phyloP scores from a whole-genome alignment of 2,797 vertebrate species.

The Pterois miles region DNA sequence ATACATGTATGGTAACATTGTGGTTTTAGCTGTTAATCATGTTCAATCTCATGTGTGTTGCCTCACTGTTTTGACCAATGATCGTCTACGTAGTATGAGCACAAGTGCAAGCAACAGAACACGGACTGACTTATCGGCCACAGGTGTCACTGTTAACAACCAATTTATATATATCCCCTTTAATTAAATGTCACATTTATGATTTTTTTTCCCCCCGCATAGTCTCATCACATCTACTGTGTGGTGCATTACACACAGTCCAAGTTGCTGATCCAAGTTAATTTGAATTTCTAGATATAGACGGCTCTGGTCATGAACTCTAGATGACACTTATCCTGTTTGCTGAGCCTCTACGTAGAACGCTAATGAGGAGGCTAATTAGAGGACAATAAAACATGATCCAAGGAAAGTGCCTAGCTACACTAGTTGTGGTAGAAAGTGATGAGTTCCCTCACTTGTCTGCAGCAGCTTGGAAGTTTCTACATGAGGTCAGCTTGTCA shows the following conservation, averaged over 20 bases:
- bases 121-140: too few relatives aligned
- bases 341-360: neutral
- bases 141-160: too few relatives aligned
- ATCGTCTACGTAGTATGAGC: too few relatives aligned
- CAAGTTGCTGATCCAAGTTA: neutral
- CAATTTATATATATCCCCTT: neutral
- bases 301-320: neutral
- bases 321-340: neutral
- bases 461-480: neutral
- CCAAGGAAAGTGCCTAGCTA: constrained; percentile 1
- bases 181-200: neutral
- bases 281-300: neutral
- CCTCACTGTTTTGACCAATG: too few relatives aligned
- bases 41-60: too few relatives aligned
- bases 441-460: neutral
- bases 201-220: neutral
- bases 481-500: neutral
- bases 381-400: constrained; percentile 5
- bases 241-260: neutral
- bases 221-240: neutral
- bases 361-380: constrained; percentile 2
- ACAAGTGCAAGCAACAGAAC: too few relatives aligned
- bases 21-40: too few relatives aligned
- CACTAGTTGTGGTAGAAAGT: neutral
- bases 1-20: too few relatives aligned